phyloP scores from a whole-genome alignment of 2,113 vertebrate genomes.

The Chaenocephalus aceratus region DNA sequence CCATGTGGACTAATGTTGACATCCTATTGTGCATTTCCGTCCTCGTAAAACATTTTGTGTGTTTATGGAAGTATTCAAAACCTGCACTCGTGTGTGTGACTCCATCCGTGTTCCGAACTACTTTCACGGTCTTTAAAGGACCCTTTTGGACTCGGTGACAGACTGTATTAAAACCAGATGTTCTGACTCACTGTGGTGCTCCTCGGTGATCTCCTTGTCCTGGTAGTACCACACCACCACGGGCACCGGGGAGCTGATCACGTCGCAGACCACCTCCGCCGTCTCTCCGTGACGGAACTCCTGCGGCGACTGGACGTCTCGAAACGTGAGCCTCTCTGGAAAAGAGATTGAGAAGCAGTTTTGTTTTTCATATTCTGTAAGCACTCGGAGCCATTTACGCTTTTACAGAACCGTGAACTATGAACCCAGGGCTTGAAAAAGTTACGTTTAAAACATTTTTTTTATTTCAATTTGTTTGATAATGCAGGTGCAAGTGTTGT shows the following conservation, averaged over 20 bases:
- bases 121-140: too few relatives aligned
- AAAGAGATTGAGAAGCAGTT: constrained; percentile 38
- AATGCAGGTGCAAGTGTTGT: background rate
- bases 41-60: background rate
- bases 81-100: background rate
- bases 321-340: constrained; percentile 96
- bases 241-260: constrained; percentile 95
- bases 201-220: constrained; percentile 90
- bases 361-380: background rate
- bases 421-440: background rate
- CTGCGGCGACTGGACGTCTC: constrained; percentile 91
- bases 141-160: too few relatives aligned
- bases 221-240: constrained; percentile 95
- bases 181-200: constrained; percentile 90
- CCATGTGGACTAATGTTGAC: background rate
- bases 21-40: too few relatives aligned
- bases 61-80: background rate
- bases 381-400: constrained; percentile 16
- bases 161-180: too few relatives aligned
- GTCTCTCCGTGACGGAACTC: constrained; percentile 95
- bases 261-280: constrained; percentile 93
- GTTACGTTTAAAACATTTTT: constrained; percentile 5
- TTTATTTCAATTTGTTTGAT: background rate
- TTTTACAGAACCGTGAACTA: background rate
- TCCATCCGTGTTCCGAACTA: too few relatives aligned